phyloP scores from a whole-genome alignment of 2,888 invertebrate species.

The Alsophila aescularia region DNA sequence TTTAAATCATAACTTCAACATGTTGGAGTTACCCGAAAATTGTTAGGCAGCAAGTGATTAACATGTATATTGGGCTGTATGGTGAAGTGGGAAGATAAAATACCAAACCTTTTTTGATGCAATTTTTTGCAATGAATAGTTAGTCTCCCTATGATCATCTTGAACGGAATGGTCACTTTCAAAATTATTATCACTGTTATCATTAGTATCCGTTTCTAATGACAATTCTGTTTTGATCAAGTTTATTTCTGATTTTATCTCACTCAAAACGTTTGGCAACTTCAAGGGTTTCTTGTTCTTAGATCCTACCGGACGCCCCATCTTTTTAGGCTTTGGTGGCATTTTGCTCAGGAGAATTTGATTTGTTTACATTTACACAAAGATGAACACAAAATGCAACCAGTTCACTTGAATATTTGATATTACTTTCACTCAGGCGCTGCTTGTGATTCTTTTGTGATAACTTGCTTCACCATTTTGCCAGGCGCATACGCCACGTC shows the following conservation, averaged over 20 bases:
- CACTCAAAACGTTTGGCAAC: background rate
- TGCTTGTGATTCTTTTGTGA: constrained; percentile 20
- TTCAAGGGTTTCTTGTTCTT: constrained; percentile 46
- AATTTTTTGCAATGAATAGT: background rate
- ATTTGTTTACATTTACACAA: constrained; percentile 41
- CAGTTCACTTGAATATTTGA: constrained; percentile 63
- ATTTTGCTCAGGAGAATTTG: constrained; percentile 43
- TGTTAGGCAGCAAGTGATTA: too few species aligned
- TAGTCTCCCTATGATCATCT: constrained; percentile 1
- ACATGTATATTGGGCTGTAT: background rate
- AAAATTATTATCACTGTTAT: background rate
- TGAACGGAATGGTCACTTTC: constrained; percentile 13
- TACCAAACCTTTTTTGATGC: constrained; percentile 17
- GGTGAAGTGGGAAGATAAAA: background rate
- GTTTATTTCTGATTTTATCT: constrained; percentile 25
- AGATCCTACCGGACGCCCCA: constrained; percentile 52
- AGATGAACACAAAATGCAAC: constrained; percentile 41
- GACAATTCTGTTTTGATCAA: constrained; percentile 10
- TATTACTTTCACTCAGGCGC: constrained; percentile 81
- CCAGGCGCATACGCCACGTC: constrained; percentile 36
- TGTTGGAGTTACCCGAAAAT: too few species aligned
- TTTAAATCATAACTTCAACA: constrained; percentile 35
- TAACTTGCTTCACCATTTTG: constrained; percentile 40
- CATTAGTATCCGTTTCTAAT: background rate
- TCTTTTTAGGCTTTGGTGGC: constrained; percentile 67